phyloP scores from a whole-genome alignment of 2,888 invertebrate genomes.

The Acronicta aceris region DNA sequence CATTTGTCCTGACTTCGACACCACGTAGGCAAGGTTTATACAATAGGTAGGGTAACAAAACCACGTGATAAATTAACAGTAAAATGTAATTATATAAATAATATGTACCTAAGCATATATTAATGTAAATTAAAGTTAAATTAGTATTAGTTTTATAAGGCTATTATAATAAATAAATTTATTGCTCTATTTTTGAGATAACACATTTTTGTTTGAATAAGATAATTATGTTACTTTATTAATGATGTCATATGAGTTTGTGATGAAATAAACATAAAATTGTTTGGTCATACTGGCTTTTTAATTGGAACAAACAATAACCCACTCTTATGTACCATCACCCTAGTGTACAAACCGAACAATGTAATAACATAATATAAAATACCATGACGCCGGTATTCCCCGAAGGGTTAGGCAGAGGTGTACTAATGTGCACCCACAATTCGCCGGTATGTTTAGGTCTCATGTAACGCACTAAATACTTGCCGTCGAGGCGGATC shows the following conservation, averaged over 20 bases:
- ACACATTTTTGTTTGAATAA: conserved; percentile 65
- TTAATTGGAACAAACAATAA: not conserved
- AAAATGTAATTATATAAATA: conserved; percentile 75
- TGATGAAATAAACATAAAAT: conserved; percentile 84
- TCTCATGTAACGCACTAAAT: too few relatives aligned
- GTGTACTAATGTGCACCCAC: too few relatives aligned
- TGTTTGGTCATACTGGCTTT: conserved; percentile 71
- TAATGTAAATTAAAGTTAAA: conserved; percentile 74
- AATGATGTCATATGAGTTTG: conserved; percentile 72
- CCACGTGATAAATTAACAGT: conserved; percentile 85
- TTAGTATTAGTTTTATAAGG: conserved; percentile 69
- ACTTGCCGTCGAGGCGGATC: too few relatives aligned
- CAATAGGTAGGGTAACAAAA: conserved; percentile 75
- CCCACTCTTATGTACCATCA: too few relatives aligned
- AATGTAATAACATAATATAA: too few relatives aligned
- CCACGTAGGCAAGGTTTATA: conserved; percentile 51
- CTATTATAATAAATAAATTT: conserved; percentile 71
- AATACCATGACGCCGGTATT: too few relatives aligned
- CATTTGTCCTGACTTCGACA: conserved; percentile 25
- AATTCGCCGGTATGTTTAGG: too few relatives aligned
- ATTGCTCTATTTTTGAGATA: conserved; percentile 69
- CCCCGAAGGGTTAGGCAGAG: too few relatives aligned
- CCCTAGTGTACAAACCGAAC: too few relatives aligned
- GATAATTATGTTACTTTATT: conserved; percentile 70
- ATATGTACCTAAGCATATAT: conserved; percentile 55